Percentiles rank a stretch among this genome's conserved stretches.
Conservation (phyloP, 2,113 vertebrate genomes). For the Otocyon megalotis region DNA sequence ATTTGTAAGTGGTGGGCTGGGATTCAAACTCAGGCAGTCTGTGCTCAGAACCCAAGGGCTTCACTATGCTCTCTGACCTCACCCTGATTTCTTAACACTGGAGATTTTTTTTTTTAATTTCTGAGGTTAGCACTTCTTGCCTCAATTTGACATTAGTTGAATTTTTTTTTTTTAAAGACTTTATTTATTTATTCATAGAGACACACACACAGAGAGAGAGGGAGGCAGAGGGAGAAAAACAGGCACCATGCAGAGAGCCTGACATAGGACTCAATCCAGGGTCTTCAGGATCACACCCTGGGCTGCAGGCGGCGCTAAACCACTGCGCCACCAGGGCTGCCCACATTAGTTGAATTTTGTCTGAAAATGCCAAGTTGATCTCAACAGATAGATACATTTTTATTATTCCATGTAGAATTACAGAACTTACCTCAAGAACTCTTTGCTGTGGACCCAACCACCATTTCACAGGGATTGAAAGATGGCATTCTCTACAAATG, state of each 20-base stretch:
- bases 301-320: too few relatives aligned
- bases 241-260: too few relatives aligned
- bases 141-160: conserved; percentile 24
- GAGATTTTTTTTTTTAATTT: background rate
- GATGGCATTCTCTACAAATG: conserved; percentile 93
- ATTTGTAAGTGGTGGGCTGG: background rate
- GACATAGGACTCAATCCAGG: too few relatives aligned
- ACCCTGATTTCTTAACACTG: background rate
- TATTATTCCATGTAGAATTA: conserved; percentile 87
- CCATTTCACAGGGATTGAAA: conserved; percentile 79
- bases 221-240: too few relatives aligned
- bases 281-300: too few relatives aligned
- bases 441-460: conserved; percentile 93
- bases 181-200: too few relatives aligned
- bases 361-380: background rate
- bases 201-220: too few relatives aligned
- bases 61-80: background rate
- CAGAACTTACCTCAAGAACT: conserved; percentile 92
- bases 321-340: too few relatives aligned
- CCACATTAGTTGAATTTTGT: conserved; percentile 24
- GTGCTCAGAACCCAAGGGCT: background rate
- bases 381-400: conserved; percentile 23
- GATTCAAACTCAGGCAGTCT: background rate
- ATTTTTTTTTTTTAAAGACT: background rate
- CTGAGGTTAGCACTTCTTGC: background rate